Percentiles rank a stretch among this genome's conserved stretches.
Conservation (phyloP, 2,113 vertebrate species). For the Platichthys stellatus region DNA sequence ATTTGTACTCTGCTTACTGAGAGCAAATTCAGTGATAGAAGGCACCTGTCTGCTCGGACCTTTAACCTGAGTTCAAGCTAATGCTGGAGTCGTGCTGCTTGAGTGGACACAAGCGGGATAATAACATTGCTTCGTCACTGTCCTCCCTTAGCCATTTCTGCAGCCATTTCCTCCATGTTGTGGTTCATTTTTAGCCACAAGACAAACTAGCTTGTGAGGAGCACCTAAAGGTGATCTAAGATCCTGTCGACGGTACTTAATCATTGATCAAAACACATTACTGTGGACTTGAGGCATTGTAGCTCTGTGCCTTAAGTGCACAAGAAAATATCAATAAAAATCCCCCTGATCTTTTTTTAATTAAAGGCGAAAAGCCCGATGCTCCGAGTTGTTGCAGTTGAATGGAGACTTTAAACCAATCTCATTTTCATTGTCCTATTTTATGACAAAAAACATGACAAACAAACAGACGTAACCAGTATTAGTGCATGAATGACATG, state of each 20-base stretch:
- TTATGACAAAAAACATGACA: neutral
- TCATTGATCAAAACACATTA: constrained; percentile 78
- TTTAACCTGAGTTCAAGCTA: constrained; percentile 48
- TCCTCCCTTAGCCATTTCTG: constrained; percentile 64
- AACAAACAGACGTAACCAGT: neutral
- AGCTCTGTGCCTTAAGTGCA: constrained; percentile 63
- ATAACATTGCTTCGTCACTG: constrained; percentile 59
- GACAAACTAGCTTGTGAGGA: constrained; percentile 50
- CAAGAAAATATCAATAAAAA: constrained; percentile 78
- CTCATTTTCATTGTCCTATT: constrained; percentile 24
- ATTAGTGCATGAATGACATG: constrained; percentile 15
- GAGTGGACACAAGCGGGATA: constrained; percentile 49
- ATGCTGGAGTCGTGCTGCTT: constrained; percentile 49
- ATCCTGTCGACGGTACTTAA: constrained; percentile 70
- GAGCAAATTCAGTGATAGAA: constrained; percentile 55
- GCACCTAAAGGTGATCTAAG: constrained; percentile 71
- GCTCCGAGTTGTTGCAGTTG: constrained; percentile 12
- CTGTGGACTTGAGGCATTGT: constrained; percentile 65
- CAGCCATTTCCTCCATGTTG: constrained; percentile 52
- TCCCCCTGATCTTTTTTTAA: constrained; percentile 68
- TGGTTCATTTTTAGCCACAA: constrained; percentile 60
- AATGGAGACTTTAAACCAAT: constrained; percentile 20
- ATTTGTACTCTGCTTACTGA: constrained; percentile 40
- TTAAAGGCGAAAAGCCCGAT: constrained; percentile 59
- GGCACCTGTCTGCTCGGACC: constrained; percentile 33